These are phyloP conservation scores for Globicephala melas DNA, from an alignment of 2,113 vertebrate species.

Conservation along the genomic window DNA sequence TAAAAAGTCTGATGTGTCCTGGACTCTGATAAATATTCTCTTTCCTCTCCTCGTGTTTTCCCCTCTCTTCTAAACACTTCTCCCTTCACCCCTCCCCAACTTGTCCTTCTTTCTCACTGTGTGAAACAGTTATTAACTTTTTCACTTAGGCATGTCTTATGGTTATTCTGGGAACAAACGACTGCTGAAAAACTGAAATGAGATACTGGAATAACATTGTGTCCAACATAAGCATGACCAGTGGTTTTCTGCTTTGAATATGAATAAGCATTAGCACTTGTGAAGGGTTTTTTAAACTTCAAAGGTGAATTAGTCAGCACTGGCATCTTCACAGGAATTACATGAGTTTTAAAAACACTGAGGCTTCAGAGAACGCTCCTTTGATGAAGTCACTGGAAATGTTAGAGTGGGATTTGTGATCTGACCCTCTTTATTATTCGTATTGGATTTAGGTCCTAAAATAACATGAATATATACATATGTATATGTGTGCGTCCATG, in stretches of 20 bases:
- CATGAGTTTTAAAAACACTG: constrained; percentile 14
- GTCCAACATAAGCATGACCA: not conserved
- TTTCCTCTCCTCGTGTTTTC: not conserved
- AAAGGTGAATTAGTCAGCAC: not conserved
- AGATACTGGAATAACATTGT: not conserved
- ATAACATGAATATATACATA: not conserved
- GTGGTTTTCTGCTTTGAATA: constrained; percentile 48
- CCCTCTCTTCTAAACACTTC: not conserved
- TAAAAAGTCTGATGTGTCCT: not conserved
- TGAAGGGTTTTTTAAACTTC: constrained; percentile 16
- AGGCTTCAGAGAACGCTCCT: constrained; percentile 14
- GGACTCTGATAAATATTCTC: not conserved
- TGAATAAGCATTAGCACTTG: constrained; percentile 44
- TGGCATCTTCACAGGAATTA: constrained; percentile 18
- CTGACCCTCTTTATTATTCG: not conserved
- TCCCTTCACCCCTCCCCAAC: not conserved
- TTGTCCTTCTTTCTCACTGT: not conserved
- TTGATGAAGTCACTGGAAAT: constrained; percentile 23
- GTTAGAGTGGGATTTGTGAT: not conserved
- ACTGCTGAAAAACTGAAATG: constrained; percentile 54
- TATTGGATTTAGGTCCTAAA: constrained; percentile 11
- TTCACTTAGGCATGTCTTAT: not conserved
- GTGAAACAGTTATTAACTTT: constrained; percentile 37
- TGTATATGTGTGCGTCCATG: not conserved
- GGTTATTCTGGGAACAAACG: constrained; percentile 43